phyloP scores from a whole-genome alignment of 1,140 invertebrate genomes.

The Brachionus asplanchnoidis region DNA sequence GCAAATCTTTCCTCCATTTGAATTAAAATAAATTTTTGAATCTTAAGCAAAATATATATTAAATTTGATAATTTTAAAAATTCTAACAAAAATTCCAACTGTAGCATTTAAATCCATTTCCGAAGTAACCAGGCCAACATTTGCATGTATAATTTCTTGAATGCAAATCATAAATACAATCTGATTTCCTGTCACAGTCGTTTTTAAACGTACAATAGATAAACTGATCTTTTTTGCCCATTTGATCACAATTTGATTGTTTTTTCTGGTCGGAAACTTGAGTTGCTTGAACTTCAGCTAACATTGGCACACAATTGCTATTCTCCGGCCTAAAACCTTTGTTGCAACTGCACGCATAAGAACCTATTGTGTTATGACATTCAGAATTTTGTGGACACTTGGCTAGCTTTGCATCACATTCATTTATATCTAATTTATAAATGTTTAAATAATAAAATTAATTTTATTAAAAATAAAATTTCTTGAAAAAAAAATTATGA shows the following conservation, averaged over 20 bases:
- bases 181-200: background rate
- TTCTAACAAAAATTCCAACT: background rate
- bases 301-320: background rate
- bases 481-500: no score
- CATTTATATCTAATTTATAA: background rate
- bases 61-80: background rate
- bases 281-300: background rate
- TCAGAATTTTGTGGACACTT: background rate
- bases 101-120: conserved; percentile 35
- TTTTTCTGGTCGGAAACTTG: background rate
- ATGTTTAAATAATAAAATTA: background rate
- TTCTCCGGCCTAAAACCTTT: background rate
- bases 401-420: background rate
- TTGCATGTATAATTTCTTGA: conserved; percentile 1
- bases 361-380: conserved; percentile 8
- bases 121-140: conserved; percentile 21
- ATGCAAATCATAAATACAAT: background rate
- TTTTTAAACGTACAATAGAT: conserved; percentile 26
- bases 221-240: background rate
- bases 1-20: background rate
- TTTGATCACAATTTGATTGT: background rate
- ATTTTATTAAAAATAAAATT: no score
- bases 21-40: background rate
- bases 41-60: background rate
- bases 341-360: background rate